Evolutionary conservation across 2,888 invertebrate species (phyloP).

Genomic region (Tenthredo distinguenda): DNA sequence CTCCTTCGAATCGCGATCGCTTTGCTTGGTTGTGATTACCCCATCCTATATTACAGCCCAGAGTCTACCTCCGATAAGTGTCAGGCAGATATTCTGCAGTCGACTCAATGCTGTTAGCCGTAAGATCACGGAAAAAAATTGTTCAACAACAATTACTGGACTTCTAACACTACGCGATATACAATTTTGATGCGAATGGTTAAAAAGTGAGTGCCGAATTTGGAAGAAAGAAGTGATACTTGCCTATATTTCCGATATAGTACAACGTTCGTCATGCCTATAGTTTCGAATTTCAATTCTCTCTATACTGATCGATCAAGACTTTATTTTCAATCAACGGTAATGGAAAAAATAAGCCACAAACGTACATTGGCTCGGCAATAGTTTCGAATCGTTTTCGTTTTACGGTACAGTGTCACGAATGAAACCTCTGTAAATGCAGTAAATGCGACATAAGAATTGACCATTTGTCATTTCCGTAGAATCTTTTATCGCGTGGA

Average conservation of each 20-base stretch:
- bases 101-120: background rate
- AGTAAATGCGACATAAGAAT: slow-evolving; percentile 8
- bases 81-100: background rate
- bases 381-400: background rate
- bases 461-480: slow-evolving; percentile 31
- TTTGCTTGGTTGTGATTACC: background rate
- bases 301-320: background rate
- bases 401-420: background rate
- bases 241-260: background rate
- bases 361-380: background rate
- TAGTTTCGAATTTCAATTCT: background rate
- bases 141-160: background rate
- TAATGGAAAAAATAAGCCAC: background rate
- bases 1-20: background rate
- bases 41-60: background rate
- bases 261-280: too few species aligned
- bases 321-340: background rate
- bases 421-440: background rate
- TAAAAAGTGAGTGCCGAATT: background rate
- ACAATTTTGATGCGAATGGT: background rate
- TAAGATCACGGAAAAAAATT: background rate
- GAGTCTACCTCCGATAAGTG: background rate
- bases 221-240: background rate
- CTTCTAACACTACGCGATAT: background rate
- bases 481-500: background rate